phyloP scores from a whole-genome alignment of 2,888 invertebrate genomes.

The Dicyrtoma fusca region DNA sequence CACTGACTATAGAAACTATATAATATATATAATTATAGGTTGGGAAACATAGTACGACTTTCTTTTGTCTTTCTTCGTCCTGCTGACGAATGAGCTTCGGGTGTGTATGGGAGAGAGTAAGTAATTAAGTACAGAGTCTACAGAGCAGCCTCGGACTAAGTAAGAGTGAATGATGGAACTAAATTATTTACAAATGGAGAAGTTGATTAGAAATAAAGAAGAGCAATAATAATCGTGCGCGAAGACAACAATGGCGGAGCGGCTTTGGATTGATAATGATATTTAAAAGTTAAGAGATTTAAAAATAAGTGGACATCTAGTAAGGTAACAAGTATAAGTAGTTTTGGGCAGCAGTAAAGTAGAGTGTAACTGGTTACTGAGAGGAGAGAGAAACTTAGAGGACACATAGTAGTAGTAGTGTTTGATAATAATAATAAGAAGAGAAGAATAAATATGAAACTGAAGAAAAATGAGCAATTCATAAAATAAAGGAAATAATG shows the following conservation, averaged over 20 bases:
- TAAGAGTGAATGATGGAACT: neutral
- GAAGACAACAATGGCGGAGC: constrained; percentile 27
- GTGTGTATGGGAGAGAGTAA: neutral
- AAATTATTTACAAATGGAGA: neutral
- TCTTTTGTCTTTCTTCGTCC: no score
- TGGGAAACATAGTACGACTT: no score
- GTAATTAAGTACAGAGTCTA: neutral
- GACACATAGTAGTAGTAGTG: constrained; percentile 10
- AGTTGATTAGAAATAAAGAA: constrained; percentile 4
- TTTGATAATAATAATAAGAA: constrained; percentile 12
- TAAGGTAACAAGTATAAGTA: no score
- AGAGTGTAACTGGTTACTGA: constrained; percentile 1
- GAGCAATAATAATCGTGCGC: constrained; percentile 21
- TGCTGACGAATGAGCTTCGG: no score
- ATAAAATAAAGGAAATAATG: constrained; percentile 35
- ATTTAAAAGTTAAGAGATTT: neutral
- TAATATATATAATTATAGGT: no score
- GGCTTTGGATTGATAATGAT: neutral
- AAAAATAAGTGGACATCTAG: neutral
- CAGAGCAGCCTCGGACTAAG: neutral
- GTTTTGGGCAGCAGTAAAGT: neutral
- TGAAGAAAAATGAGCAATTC: neutral
- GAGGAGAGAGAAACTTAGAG: constrained; percentile 13
- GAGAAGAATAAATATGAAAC: neutral
- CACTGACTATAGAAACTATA: no score